Evolutionary conservation across 1,140 invertebrate genomes (phyloP).

Genomic region (Trigoniulus corallinus): DNA sequence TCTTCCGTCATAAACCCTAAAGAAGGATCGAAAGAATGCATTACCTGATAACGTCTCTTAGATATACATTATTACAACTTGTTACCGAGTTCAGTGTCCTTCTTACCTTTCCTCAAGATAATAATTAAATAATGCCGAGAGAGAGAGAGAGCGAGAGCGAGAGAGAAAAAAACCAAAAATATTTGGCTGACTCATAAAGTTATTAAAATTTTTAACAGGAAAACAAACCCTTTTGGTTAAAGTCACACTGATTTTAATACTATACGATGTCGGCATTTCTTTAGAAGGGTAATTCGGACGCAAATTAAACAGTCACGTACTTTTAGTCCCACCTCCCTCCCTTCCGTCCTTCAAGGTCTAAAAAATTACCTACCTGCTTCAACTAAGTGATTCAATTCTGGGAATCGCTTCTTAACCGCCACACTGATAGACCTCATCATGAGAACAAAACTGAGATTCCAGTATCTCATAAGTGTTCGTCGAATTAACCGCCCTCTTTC

Average conservation of each 20-base stretch:
- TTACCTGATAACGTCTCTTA: slow-evolving; percentile 2
- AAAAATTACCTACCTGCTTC: slow-evolving; percentile 15
- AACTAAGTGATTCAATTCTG: slow-evolving; percentile 14
- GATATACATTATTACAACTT: no score
- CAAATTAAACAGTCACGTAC: no score
- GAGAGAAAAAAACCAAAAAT: not conserved
- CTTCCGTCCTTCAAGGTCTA: not conserved
- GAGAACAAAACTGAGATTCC: slow-evolving; percentile 10
- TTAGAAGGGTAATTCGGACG: no score
- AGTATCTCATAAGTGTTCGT: slow-evolving; percentile 17
- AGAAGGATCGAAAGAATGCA: slow-evolving; percentile 12
- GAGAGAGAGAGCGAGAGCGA: no score
- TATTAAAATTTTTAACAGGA: no score
- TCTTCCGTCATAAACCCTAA: slow-evolving; percentile 74
- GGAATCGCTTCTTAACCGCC: slow-evolving; percentile 17
- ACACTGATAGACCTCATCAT: slow-evolving; percentile 14
- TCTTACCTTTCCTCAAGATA: no score
- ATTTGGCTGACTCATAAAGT: no score
- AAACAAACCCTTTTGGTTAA: no score
- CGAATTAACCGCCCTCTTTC: slow-evolving; percentile 16
- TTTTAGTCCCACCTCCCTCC: no score
- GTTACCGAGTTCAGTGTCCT: no score
- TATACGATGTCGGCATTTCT: not conserved
- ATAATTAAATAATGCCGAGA: no score
- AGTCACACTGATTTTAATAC: no score